Percentiles rank a stretch among this genome's conserved stretches.
Conservation (phyloP, 1,140 invertebrate genomes). For the Metaphire vulgaris region DNA sequence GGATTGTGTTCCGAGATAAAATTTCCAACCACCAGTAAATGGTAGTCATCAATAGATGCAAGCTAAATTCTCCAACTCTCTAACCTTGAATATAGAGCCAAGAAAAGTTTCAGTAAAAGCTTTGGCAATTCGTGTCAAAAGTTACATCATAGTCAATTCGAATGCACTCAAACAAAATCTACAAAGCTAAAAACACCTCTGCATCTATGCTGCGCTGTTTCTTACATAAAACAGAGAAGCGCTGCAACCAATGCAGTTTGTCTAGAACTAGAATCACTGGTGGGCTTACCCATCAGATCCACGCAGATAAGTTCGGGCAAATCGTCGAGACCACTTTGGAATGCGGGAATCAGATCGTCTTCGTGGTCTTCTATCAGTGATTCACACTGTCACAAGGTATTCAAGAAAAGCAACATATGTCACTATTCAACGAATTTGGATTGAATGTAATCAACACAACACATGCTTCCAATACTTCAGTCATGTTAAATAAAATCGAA, state of each 20-base stretch:
- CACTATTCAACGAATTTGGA: too few species aligned
- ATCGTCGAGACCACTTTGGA: neutral
- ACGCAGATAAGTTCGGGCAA: neutral
- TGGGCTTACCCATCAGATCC: neutral
- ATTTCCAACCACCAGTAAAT: too few species aligned
- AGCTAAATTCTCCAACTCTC: neutral
- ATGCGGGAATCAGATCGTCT: neutral
- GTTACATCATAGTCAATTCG: neutral
- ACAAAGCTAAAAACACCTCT: neutral
- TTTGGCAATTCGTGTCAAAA: too few species aligned
- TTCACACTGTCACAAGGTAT: neutral
- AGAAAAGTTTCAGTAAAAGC: neutral
- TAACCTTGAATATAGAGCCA: neutral
- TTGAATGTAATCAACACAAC: too few species aligned
- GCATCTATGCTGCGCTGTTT: neutral
- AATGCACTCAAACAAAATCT: neutral
- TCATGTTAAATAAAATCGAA: too few species aligned
- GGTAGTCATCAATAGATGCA: neutral
- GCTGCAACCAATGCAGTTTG: neutral
- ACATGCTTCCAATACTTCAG: too few species aligned
- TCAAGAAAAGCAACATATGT: too few species aligned
- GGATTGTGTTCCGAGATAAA: too few species aligned
- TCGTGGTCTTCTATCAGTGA: neutral
- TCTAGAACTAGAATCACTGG: neutral
- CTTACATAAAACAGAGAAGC: neutral